A percentile compares a stretch with the other conserved stretches of the same genome.
Conservation (phyloP, 2,888 invertebrate genomes). For the Antheraea yamamai region DNA sequence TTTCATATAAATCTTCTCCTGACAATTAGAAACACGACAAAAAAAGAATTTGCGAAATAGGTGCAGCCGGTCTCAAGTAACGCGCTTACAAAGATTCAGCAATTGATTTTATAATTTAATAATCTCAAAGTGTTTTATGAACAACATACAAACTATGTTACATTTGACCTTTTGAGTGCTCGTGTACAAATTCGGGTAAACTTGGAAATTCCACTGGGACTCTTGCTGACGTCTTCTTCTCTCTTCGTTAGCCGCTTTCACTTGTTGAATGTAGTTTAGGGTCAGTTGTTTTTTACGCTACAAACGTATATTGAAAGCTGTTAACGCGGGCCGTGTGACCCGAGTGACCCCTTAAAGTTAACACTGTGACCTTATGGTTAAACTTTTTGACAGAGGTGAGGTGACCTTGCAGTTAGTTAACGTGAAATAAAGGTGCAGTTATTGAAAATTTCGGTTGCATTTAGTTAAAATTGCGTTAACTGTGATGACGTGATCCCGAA, state of each 20-base stretch:
- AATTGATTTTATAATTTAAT: neutral
- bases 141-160: slow-evolving; percentile 18
- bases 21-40: too few species aligned
- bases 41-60: too few species aligned
- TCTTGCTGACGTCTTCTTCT: slow-evolving; percentile 61
- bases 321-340: slow-evolving; percentile 1
- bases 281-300: slow-evolving; percentile 70
- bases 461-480: slow-evolving; percentile 1
- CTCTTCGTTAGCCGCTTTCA: slow-evolving; percentile 67
- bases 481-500: neutral
- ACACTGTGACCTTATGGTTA: neutral
- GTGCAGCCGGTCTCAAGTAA: too few species aligned
- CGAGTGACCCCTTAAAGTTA: slow-evolving; percentile 1
- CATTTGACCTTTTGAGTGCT: slow-evolving; percentile 89
- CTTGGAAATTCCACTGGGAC: slow-evolving; percentile 91
- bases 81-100: too few species aligned
- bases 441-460: neutral
- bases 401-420: neutral
- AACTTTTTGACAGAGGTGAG: neutral
- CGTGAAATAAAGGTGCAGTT: neutral
- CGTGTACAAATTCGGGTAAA: slow-evolving; percentile 91
- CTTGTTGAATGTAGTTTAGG: slow-evolving; percentile 74
- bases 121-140: slow-evolving; percentile 6
- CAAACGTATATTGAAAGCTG: slow-evolving; percentile 19
- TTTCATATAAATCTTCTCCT: too few species aligned